Base-by-base conservation (phyloP, 2,888 invertebrate species). In the Erynnis tages region DNA sequence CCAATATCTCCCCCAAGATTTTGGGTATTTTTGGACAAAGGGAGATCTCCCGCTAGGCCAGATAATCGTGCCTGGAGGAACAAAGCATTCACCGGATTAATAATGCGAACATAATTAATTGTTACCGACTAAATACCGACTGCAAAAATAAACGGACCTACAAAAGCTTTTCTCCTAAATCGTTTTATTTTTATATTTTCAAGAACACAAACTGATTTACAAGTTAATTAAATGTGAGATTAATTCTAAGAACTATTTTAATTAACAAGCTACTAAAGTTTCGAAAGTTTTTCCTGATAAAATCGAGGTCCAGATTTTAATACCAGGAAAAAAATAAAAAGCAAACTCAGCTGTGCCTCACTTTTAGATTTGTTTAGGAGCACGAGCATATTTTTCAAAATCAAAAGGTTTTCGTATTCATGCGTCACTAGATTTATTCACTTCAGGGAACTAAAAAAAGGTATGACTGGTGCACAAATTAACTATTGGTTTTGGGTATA, bases 341-440 rank as follows among this genome's bases (percentile, higher is more conserved):
- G 16, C 34, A 16, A 25, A 27, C 21, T 37, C 43, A 35, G 19
- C 7, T 16, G 11, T n/a, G 7, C 25, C 19, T 27, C 35, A 50
- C 23, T 27, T 50, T 50, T 43, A 50, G 50, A 34, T 41, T 49
- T 48, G 17, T 41, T 34, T 29, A 35, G 50, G 41, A 27, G 14
- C 13, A 35, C 50, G 43, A 43, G 35, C 43, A 43, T 49, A 49
- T 43, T 50, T 43, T 50, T 25, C 17, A 8, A 50, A 50, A 50
- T 50, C 35, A 50, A 50, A 50, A 50, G 34, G 41, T 35, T 14
- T 32, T 25, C 41, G 34, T 41, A 35, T 50, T 50, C 50, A 50
- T 50, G 43, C 50, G 35, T 50, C 43, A 27, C 25, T 49, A 41
- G 25, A 32, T 49, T 49, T 34, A 43, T 41, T 35, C 50, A 23